Conservation (phyloP, 53 echinoderm and acorn worm genomes). For the Actinopyga echinites region DNA sequence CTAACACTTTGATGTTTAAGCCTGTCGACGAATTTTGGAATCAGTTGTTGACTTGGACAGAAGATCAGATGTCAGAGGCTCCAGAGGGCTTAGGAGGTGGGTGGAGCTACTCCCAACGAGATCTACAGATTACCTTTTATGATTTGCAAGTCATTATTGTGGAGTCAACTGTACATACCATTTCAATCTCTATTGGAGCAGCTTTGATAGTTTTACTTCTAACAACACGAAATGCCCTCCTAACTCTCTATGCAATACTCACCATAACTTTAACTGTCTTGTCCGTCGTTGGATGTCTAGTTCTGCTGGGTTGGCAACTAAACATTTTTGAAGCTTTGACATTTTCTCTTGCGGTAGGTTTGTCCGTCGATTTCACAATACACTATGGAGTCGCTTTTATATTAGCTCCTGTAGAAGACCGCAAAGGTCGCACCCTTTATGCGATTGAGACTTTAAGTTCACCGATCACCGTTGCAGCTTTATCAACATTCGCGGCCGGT, state of each 20-base stretch:
- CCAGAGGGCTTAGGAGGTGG: conserved; percentile 45
- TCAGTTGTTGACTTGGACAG: conserved; percentile 15
- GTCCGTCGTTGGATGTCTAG: conserved; percentile 47
- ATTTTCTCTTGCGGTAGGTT: conserved; percentile 61
- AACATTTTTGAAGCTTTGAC: conserved; percentile 67
- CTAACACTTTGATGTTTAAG: conserved; percentile 7
- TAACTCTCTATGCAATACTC: conserved; percentile 49
- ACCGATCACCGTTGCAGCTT: conserved; percentile 72
- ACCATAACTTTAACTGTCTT: conserved; percentile 62
- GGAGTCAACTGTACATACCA: conserved; percentile 19
- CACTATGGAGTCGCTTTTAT: conserved; percentile 78
- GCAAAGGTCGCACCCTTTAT: conserved; percentile 27
- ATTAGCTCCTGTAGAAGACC: conserved; percentile 41
- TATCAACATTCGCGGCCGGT: conserved; percentile 76
- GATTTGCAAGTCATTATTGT: conserved; percentile 47
- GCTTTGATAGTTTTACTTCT: conserved; percentile 53
- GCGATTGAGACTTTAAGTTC: conserved; percentile 55
- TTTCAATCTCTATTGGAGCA: conserved; percentile 43
- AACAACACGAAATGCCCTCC: conserved; percentile 53
- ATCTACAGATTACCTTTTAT: conserved; percentile 18
- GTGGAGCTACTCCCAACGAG: conserved; percentile 44
- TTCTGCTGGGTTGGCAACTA: conserved; percentile 71
- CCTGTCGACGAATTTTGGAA: conserved; percentile 51
- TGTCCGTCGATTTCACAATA: conserved; percentile 74
- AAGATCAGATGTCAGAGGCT: conserved; percentile 21